Evolutionary conservation across 2,113 vertebrate species (phyloP), one percentile per base, ranked within the genome.

Genomic region (Saguinus imperator): DNA sequence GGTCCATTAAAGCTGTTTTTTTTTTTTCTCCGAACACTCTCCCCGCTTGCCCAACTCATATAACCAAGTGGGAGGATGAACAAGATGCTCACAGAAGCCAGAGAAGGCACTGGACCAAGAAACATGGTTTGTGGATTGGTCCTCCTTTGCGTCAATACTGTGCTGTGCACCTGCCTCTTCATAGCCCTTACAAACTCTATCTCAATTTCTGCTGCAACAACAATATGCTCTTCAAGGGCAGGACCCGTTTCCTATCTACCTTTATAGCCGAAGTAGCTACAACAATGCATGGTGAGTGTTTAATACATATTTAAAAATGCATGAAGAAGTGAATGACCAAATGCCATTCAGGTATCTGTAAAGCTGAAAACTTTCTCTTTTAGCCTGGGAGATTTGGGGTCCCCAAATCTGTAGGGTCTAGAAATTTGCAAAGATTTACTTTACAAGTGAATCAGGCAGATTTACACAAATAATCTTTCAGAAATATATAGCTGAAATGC

Each of bases 401-500:
- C 43, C 57, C 32, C 6, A 86, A 86, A 85, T 35, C 3, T 48
- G 72, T 52, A 27, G 40, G 64, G 57, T 32, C 37, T 16, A 52
- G n/a, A 76, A 90, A 92, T 27, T 57, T 61, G 7, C 40, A 92
- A 92, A 91, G 79, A 93, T 64, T 89, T 90, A 92, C 7, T 81
- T 91, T 7, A 75, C 29, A 86, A 82, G 58, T 48, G 89, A 93
- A 58, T 64, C 48, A 55, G 57, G 48, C 76, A 94, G 45, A 79
- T 84, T 81, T 89, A 87, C 1, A 57, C 9, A 89, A 77, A 48
- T 79, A 73, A 85, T 32, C 20, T 17, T 70, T 82, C 32, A 86
- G 40, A 96, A 96, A 89, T 17, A 29, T 16, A 43, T 3, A 87
- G 43, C 29, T 92, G 25, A 87, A 96, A 81, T 66, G 40, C 5